Percentiles rank a stretch among this genome's conserved stretches.
These are phyloP conservation scores for Heliopora coerulea DNA, from an alignment of 92 coral and sea anemone species.

Conservation along the genomic window DNA sequence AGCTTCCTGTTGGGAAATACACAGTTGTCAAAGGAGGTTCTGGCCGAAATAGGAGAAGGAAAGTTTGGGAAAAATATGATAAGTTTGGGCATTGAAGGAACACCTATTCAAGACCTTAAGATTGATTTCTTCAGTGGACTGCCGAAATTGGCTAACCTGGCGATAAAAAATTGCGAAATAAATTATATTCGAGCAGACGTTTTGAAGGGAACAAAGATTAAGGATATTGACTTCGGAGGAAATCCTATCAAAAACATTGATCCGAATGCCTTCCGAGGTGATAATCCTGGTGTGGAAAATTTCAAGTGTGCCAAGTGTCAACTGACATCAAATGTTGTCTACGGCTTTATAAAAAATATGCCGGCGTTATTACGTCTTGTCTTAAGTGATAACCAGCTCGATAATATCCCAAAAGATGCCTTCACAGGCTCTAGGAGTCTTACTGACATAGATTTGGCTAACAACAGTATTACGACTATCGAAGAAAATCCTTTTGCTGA, in stretches of 20 bases:
- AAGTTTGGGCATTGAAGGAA: background rate
- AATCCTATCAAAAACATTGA: slow-evolving; percentile 16
- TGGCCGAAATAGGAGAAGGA: slow-evolving; percentile 6
- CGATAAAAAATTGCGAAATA: background rate
- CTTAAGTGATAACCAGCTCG: slow-evolving; percentile 4
- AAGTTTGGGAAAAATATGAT: background rate
- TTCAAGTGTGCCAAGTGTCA: slow-evolving; percentile 11
- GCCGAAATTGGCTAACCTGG: background rate
- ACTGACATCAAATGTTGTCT: slow-evolving; percentile 9
- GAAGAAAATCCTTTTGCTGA: slow-evolving; percentile 27
- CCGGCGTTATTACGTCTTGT: background rate
- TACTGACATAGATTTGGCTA: background rate
- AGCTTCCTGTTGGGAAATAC: background rate
- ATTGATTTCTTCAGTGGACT: slow-evolving; percentile 4
- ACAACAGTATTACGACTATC: slow-evolving; percentile 22
- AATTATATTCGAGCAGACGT: slow-evolving; percentile 13
- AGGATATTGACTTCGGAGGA: background rate
- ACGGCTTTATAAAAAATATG: slow-evolving; percentile 6
- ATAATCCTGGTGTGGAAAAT: background rate
- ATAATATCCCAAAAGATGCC: slow-evolving; percentile 25
- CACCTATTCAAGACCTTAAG: background rate
- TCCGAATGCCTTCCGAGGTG: slow-evolving; percentile 3
- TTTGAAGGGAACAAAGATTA: slow-evolving; percentile 14
- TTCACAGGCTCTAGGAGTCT: background rate
- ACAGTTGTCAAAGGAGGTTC: background rate